A percentile compares a stretch with the other conserved stretches of the same genome.
Conservation (phyloP, 2,888 invertebrate species). For the Drosophila algonquin region DNA sequence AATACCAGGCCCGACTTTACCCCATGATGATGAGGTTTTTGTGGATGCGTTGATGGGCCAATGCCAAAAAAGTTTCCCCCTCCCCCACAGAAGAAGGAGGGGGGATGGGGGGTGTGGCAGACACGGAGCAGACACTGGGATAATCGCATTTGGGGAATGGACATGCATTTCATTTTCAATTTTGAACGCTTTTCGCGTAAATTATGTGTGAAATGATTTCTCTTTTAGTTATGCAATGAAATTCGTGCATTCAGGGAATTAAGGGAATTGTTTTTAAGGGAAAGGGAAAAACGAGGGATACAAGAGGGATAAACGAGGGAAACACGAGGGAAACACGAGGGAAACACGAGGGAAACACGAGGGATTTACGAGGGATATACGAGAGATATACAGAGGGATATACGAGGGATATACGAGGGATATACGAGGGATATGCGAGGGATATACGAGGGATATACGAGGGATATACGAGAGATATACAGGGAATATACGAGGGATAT, state of each 20-base stretch:
- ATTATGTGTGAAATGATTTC: slow-evolving; percentile 41
- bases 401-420: no score
- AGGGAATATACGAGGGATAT: no score
- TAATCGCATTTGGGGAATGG: slow-evolving; percentile 22
- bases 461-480: no score
- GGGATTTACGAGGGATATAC: no score
- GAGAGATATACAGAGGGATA: no score
- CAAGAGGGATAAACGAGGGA: no score
- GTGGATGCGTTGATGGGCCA: slow-evolving; percentile 31
- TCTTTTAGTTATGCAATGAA: slow-evolving; percentile 23
- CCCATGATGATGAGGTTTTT: slow-evolving; percentile 19
- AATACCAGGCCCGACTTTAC: neutral
- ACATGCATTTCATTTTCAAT: slow-evolving; percentile 41
- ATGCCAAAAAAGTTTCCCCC: slow-evolving; percentile 7
- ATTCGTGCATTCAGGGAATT: neutral
- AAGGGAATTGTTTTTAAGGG: neutral
- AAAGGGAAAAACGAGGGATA: neutral
- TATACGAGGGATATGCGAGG: no score
- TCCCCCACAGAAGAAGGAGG: no score
- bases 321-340: no score
- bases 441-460: neutral
- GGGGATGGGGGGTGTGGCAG: neutral
- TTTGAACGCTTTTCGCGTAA: slow-evolving; percentile 33
- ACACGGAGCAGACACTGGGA: neutral
- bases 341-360: no score